These are phyloP conservation scores for Serinus canaria DNA, from an alignment of 2,113 vertebrate species.

Conservation along the genomic window DNA sequence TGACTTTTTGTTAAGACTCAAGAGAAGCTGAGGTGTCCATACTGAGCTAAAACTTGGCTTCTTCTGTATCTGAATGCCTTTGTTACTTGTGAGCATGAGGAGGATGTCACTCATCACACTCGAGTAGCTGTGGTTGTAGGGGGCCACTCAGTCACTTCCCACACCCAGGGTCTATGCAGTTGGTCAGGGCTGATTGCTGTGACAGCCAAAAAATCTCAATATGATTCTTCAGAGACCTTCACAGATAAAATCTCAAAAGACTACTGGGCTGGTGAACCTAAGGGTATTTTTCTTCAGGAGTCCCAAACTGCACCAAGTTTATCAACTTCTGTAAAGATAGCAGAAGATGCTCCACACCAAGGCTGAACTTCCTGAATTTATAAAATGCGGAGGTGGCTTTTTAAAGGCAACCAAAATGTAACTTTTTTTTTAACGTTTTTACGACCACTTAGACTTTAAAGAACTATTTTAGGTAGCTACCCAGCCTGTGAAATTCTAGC, in stretches of 20 bases:
- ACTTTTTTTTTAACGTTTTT: neutral
- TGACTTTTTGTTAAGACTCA: neutral
- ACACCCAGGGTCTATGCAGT: fast-evolving
- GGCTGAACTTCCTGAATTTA: neutral
- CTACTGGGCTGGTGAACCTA: neutral
- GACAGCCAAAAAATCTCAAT: neutral
- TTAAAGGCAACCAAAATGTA: neutral
- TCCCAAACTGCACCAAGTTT: neutral
- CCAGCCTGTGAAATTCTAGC: neutral
- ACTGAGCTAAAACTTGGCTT: neutral
- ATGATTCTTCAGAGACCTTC: neutral
- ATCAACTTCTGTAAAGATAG: neutral
- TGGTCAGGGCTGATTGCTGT: neutral
- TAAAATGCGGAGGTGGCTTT: neutral
- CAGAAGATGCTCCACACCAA: neutral
- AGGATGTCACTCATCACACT: neutral
- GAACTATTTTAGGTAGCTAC: neutral
- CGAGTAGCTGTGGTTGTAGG: too few relatives aligned
- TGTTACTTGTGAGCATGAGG: neutral
- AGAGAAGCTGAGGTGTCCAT: neutral
- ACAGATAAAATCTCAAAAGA: neutral
- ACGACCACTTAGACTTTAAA: neutral
- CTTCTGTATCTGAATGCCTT: neutral
- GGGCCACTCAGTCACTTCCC: fast-evolving
- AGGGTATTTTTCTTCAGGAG: neutral